Percentiles rank a stretch among this genome's conserved stretches.
phyloP scores from a whole-genome alignment of 1,140 invertebrate species.

The Drosophila watanabei region DNA sequence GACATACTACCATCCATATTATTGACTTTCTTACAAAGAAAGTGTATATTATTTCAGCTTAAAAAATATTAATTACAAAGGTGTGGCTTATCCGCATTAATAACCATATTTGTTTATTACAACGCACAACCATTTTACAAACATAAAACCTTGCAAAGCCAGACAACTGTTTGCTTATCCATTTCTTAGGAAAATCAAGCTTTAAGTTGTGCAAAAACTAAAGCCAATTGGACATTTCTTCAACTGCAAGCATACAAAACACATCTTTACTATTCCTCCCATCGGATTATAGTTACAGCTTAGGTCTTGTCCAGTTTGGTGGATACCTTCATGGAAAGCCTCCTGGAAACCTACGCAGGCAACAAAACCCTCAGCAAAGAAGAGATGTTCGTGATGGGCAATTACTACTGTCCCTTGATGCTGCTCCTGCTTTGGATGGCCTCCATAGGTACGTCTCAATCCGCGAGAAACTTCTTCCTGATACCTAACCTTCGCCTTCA shows the following conservation, averaged over 20 bases:
- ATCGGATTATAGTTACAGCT: background rate
- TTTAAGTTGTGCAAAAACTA: background rate
- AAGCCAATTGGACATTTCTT: background rate
- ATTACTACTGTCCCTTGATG: slow-evolving; percentile 30
- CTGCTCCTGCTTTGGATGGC: slow-evolving; percentile 53
- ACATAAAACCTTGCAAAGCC: background rate
- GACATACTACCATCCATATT: background rate
- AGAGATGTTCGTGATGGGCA: background rate
- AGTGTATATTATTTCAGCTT: background rate
- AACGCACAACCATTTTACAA: background rate
- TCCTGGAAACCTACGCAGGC: slow-evolving; percentile 20
- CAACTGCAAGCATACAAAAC: background rate
- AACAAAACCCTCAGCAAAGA: slow-evolving; percentile 15
- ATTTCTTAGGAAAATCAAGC: background rate
- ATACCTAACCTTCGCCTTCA: too few species aligned
- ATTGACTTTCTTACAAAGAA: background rate
- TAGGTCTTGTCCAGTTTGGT: background rate
- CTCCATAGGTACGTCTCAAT: slow-evolving; percentile 36
- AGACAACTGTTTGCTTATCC: slow-evolving; percentile 53
- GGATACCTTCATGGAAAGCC: slow-evolving; percentile 16
- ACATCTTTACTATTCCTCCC: background rate
- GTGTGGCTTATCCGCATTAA: background rate
- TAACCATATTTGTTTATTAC: slow-evolving; percentile 5
- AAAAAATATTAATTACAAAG: background rate
- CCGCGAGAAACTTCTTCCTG: too few species aligned